Conservation (phyloP, 2,797 vertebrate species). For the Rhinogobio ventralis region DNA sequence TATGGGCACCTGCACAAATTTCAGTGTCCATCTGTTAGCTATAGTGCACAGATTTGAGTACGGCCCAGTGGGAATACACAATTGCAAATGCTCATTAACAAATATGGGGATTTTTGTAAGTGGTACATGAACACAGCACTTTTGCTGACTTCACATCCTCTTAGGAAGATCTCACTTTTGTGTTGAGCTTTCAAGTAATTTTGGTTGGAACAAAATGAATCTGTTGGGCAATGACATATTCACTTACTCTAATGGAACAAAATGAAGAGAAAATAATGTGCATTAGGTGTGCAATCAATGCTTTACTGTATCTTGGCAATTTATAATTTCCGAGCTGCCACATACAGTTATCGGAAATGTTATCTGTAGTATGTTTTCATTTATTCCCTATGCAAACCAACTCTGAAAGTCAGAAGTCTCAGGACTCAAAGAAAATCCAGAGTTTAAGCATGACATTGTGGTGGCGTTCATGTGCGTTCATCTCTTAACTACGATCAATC, state of each 20-base stretch:
- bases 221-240: background rate
- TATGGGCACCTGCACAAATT: constrained; percentile 8
- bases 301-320: background rate
- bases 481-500: background rate
- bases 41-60: background rate
- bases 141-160: background rate
- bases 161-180: background rate
- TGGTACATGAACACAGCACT: background rate
- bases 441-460: no score
- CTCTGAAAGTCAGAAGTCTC: background rate
- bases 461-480: background rate
- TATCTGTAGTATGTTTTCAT: background rate
- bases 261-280: background rate
- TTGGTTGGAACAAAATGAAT: background rate
- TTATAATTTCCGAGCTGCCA: background rate
- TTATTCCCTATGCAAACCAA: background rate
- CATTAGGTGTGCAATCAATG: constrained; percentile 12
- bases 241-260: constrained; percentile 1
- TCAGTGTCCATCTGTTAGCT: constrained; percentile 16
- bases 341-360: background rate
- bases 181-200: constrained; percentile 13
- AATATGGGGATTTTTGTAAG: background rate
- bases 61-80: background rate
- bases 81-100: background rate
- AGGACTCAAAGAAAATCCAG: background rate